These are phyloP conservation scores for Charina bottae DNA, from an alignment of 2,113 vertebrate genomes.

Conservation along the genomic window DNA sequence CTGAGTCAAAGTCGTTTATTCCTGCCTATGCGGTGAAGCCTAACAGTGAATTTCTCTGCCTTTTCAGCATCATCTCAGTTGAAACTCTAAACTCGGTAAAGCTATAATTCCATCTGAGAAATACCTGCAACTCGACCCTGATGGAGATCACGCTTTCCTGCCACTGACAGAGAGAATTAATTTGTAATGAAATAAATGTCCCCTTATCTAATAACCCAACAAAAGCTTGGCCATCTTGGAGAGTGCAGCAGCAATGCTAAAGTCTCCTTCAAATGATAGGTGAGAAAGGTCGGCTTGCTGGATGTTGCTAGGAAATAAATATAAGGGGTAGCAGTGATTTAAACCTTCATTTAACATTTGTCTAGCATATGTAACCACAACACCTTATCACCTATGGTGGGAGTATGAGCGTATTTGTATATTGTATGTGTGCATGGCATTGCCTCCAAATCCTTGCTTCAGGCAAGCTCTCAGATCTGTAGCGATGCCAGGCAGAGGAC, in stretches of 20 bases:
- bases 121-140: neutral
- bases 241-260: neutral
- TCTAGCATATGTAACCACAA: neutral
- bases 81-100: neutral
- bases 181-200: neutral
- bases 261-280: neutral
- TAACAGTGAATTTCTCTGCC: neutral
- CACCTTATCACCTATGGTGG: neutral
- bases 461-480: neutral
- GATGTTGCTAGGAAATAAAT: neutral
- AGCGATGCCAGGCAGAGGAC: neutral
- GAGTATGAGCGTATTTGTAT: neutral
- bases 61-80: neutral
- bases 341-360: conserved; percentile 15
- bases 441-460: neutral
- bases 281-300: neutral
- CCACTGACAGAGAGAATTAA: neutral
- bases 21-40: no score
- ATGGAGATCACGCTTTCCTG: neutral
- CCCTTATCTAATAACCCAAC: neutral
- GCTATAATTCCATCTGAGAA: neutral
- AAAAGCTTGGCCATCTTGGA: neutral
- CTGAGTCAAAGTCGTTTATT: no score
- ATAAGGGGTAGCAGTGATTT: neutral
- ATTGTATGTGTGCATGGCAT: neutral